phyloP scores from a whole-genome alignment of 2,797 vertebrate genomes.

The Cyprinella venusta region DNA sequence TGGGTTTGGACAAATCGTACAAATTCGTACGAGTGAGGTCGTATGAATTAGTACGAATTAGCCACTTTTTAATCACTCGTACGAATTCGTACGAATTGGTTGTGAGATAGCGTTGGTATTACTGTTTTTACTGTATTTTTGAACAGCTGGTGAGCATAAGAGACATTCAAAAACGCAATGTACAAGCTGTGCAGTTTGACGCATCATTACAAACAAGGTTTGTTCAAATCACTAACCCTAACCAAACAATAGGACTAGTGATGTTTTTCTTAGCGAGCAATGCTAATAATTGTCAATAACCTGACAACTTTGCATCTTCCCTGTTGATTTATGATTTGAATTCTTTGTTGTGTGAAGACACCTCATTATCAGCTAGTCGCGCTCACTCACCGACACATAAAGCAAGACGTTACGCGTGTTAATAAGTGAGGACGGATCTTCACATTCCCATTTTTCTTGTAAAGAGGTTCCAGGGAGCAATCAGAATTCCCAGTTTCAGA shows the following conservation, averaged over 20 bases:
- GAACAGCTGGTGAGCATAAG: neutral
- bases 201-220: slow-evolving; percentile 1
- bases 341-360: slow-evolving; percentile 16
- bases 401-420: slow-evolving; percentile 9
- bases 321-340: neutral
- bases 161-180: too few relatives aligned
- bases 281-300: neutral
- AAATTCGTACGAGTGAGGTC: too few relatives aligned
- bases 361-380: slow-evolving; percentile 12
- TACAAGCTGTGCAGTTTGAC: slow-evolving; percentile 4
- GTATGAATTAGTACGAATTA: too few relatives aligned
- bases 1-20: too few relatives aligned
- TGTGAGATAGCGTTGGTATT: too few relatives aligned
- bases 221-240: neutral
- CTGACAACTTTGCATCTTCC: neutral
- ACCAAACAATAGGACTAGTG: neutral
- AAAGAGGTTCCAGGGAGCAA: slow-evolving; percentile 25
- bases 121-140: neutral
- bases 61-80: too few relatives aligned
- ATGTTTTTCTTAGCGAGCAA: neutral
- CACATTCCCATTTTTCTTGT: slow-evolving; percentile 24
- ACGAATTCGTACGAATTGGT: too few relatives aligned
- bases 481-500: slow-evolving; percentile 36
- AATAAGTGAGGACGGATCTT: slow-evolving; percentile 24
- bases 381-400: neutral